Percentiles rank a stretch among this genome's conserved stretches.
Evolutionary conservation across 2,888 invertebrate genomes (phyloP).

Genomic region (Sabellastarte sp.): DNA sequence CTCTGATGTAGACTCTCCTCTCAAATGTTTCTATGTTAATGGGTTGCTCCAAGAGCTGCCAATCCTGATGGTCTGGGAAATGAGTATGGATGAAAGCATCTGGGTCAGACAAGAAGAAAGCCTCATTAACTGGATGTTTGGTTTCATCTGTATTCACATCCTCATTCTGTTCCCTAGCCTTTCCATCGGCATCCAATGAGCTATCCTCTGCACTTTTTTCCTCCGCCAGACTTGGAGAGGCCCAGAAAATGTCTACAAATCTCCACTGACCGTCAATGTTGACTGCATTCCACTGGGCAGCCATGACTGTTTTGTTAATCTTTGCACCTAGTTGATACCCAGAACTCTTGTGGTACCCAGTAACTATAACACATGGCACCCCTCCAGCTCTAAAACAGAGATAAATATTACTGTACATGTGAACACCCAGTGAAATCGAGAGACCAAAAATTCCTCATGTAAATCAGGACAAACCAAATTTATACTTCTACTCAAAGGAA

Average conservation of each 20-base stretch:
- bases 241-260: slow-evolving; percentile 54
- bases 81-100: slow-evolving; percentile 52
- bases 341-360: slow-evolving; percentile 55
- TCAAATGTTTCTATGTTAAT: slow-evolving; percentile 41
- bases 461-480: background rate
- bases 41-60: slow-evolving; percentile 49
- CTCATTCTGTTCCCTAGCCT: slow-evolving; percentile 36
- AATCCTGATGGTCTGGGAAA: slow-evolving; percentile 46
- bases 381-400: slow-evolving; percentile 46
- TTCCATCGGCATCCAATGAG: slow-evolving; percentile 44
- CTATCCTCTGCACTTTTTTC: slow-evolving; percentile 46
- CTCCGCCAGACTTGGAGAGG: slow-evolving; percentile 50
- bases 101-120: slow-evolving; percentile 55
- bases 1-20: slow-evolving; percentile 47
- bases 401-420: slow-evolving; percentile 8
- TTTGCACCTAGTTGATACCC: slow-evolving; percentile 49
- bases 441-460: too few species aligned
- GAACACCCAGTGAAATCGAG: too few species aligned
- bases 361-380: slow-evolving; percentile 48
- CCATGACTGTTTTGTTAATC: slow-evolving; percentile 44
- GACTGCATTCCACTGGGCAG: slow-evolving; percentile 57
- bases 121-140: slow-evolving; percentile 51
- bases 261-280: slow-evolving; percentile 50
- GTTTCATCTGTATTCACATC: slow-evolving; percentile 38
- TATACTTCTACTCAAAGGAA: background rate